Evolutionary conservation across 2,797 vertebrate genomes (phyloP), one percentile per base, ranked within the genome.

Genomic region (Lerista edwardsae): DNA sequence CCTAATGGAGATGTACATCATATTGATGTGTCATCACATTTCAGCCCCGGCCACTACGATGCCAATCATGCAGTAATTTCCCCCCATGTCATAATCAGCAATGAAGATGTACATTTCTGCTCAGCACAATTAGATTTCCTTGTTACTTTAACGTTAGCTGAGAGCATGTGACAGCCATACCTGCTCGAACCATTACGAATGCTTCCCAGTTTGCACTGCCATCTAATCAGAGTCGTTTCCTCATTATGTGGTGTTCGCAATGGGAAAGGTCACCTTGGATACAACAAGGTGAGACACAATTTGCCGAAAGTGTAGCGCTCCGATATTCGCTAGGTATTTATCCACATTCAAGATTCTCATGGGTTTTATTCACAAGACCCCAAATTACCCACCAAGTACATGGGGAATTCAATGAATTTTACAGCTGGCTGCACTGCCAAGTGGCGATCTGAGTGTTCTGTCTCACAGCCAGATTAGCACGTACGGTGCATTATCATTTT

Each of bases 1-100:
- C 94, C 92, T 94, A 94, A 94, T 90, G 91, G 94, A 94, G 92
- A 95, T 91, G 92, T 94, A 94, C 89, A 93, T 95, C 94, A 93
- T 90, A 93, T 90, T 94, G 92, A 90, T 83, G 79, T 94, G 94
- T 93, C 93, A 94, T 94, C 92, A 91, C 92, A 93, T 93, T 93
- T 94, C 92, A 93, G 86, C 92, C 82, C 75, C 89, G 91, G 90
- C 93, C 93, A 93, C 94, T 93, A 94, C 87, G 87, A 93, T 94
- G 93, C 93, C 94, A 94, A 93, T 94, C 93, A 91, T 90, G 83
- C 12, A 84, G 88, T 89, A 92, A 94, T 94, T 93, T 93, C 92
- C 91, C 88, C 82, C 89, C 2, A 44, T 94, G 88, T 93, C 91
- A 90, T 94, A 93, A 94, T 92, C 90, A 86, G 87, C 75, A 2